Percentiles rank a stretch among this genome's conserved stretches.
Evolutionary conservation across 2,888 invertebrate species (phyloP).

Genomic region (Andrena dorsata): DNA sequence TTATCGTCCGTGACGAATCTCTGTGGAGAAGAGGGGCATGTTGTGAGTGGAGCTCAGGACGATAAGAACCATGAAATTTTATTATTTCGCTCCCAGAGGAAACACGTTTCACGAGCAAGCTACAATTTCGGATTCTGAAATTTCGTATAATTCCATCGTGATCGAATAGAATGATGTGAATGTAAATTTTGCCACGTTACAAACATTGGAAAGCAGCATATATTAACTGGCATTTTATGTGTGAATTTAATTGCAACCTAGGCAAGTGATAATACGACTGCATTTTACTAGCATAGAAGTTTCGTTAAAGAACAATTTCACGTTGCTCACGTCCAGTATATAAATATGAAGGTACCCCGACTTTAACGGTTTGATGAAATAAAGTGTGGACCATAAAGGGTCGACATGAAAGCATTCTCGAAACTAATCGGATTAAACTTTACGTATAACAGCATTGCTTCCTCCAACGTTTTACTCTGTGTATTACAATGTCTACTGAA

Average conservation of each 20-base stretch:
- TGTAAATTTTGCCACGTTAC: background rate
- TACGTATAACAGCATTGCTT: background rate
- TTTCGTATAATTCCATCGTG: background rate
- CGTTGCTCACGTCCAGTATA: background rate
- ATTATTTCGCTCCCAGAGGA: background rate
- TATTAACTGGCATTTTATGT: background rate
- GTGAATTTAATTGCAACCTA: background rate
- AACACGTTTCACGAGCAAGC: background rate
- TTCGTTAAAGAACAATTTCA: background rate
- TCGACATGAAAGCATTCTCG: slow-evolving; percentile 8
- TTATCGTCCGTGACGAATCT: slow-evolving; percentile 13
- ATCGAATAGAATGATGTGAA: background rate
- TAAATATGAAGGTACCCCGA: background rate
- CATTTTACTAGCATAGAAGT: background rate
- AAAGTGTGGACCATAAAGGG: slow-evolving; percentile 15
- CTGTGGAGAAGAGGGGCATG: background rate
- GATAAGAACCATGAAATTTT: background rate
- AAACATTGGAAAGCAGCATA: background rate
- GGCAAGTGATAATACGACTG: background rate
- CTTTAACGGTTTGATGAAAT: slow-evolving; percentile 1
- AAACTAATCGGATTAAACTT: slow-evolving; percentile 26
- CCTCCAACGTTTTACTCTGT: background rate
- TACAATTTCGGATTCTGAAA: no score
- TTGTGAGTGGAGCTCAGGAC: background rate
- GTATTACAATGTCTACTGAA: background rate